Percentiles rank a stretch among this genome's conserved stretches.
Conservation (phyloP, 2,888 invertebrate species). For the Leptopilina drosophilae region DNA sequence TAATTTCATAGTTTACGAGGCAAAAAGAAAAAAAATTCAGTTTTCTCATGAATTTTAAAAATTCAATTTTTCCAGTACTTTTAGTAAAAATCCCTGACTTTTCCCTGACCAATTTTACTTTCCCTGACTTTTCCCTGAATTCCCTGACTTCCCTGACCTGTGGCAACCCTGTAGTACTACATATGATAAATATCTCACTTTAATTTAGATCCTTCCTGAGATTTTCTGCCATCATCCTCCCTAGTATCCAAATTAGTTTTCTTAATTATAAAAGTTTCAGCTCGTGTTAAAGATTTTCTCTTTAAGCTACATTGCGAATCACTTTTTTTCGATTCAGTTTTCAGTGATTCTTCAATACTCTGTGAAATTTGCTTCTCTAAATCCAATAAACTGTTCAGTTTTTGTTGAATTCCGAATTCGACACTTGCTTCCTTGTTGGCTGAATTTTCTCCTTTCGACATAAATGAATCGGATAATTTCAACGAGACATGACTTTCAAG, state of each 20-base stretch:
- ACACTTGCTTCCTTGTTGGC: not conserved
- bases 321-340: not conserved
- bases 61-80: too few species aligned
- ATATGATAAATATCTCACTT: not conserved
- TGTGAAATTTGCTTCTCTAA: not conserved
- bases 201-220: constrained; percentile 10
- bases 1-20: too few species aligned
- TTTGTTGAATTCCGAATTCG: constrained; percentile 6
- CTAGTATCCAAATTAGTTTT: not conserved
- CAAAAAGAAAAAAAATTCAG: too few species aligned
- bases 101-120: too few species aligned
- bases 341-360: constrained; percentile 2
- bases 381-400: constrained; percentile 22
- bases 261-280: constrained; percentile 29
- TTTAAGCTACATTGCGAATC: not conserved
- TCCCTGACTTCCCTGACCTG: too few species aligned
- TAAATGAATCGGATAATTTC: constrained; percentile 25
- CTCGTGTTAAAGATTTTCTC: constrained; percentile 16
- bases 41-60: too few species aligned
- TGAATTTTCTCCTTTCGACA: not conserved
- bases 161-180: too few species aligned
- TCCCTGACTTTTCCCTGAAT: too few species aligned
- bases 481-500: constrained; percentile 35
- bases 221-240: not conserved
- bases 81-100: too few species aligned